phyloP scores from a whole-genome alignment of 1,140 invertebrate species.

The Bacillus rossius region DNA sequence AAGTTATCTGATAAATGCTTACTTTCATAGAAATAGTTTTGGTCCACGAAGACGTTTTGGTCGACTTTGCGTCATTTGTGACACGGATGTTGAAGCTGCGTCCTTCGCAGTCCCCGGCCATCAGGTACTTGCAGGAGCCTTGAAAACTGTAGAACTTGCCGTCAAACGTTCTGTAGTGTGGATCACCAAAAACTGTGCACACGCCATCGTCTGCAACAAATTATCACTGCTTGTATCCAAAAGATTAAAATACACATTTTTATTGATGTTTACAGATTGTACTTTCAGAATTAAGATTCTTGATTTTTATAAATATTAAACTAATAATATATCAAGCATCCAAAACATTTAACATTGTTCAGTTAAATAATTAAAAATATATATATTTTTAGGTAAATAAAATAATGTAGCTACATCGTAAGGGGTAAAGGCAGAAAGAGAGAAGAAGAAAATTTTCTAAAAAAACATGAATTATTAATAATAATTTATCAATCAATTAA shows the following conservation, averaged over 20 bases:
- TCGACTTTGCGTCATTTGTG: constrained; percentile 76
- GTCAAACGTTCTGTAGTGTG: constrained; percentile 91
- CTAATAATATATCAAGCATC: neutral
- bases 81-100: constrained; percentile 82
- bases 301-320: neutral
- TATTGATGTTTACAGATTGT: neutral
- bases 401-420: no score
- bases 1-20: no score
- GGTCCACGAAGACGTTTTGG: constrained; percentile 77
- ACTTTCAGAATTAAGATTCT: neutral
- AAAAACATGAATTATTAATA: no score
- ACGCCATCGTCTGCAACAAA: constrained; percentile 65
- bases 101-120: constrained; percentile 72
- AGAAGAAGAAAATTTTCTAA: no score
- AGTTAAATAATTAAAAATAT: neutral
- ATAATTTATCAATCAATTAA: no score
- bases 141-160: constrained; percentile 89
- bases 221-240: no score
- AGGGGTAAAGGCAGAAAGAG: no score
- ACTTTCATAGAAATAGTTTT: constrained; percentile 78
- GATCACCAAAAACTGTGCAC: constrained; percentile 89
- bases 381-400: neutral
- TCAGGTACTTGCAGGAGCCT: constrained; percentile 84
- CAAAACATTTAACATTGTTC: neutral
- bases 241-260: constrained; percentile 20